Evolutionary conservation across 2,797 vertebrate species (phyloP).

Genomic region (Chaetodon trifasciatus): DNA sequence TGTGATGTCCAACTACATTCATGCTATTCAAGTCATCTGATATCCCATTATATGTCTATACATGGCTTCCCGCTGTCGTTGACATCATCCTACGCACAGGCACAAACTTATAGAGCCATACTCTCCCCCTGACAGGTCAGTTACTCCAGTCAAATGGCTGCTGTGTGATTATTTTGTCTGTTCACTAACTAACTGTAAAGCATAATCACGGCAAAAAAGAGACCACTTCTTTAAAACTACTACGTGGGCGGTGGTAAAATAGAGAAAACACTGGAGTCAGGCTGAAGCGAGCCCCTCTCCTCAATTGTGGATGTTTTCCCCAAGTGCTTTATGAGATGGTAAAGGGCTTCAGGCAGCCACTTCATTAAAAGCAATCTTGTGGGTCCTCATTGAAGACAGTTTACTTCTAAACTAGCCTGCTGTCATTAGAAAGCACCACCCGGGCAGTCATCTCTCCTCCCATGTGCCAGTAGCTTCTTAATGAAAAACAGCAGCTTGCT

Average conservation of each 20-base stretch:
- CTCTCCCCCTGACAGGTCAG: background rate
- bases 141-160: background rate
- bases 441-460: conserved; percentile 16
- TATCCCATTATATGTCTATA: conserved; percentile 23
- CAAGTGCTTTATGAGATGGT: conserved; percentile 45
- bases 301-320: conserved; percentile 14
- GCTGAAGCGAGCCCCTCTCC: conserved; percentile 6
- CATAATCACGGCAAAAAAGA: background rate
- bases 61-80: conserved; percentile 1
- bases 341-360: conserved; percentile 40
- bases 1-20: conserved; percentile 58
- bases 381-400: conserved; percentile 31
- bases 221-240: conserved; percentile 1
- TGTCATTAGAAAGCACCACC: conserved; percentile 54
- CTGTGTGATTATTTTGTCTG: background rate
- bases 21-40: conserved; percentile 40
- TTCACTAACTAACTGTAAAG: background rate
- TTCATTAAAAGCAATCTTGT: conserved; percentile 59
- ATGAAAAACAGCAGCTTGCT: conserved; percentile 62
- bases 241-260: conserved; percentile 12
- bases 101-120: background rate
- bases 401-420: conserved; percentile 26
- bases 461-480: conserved; percentile 42
- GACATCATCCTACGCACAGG: conserved; percentile 13
- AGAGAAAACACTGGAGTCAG: background rate